Evolutionary conservation across 1,140 invertebrate genomes (phyloP).

Genomic region (Protaetia brevitarsis): DNA sequence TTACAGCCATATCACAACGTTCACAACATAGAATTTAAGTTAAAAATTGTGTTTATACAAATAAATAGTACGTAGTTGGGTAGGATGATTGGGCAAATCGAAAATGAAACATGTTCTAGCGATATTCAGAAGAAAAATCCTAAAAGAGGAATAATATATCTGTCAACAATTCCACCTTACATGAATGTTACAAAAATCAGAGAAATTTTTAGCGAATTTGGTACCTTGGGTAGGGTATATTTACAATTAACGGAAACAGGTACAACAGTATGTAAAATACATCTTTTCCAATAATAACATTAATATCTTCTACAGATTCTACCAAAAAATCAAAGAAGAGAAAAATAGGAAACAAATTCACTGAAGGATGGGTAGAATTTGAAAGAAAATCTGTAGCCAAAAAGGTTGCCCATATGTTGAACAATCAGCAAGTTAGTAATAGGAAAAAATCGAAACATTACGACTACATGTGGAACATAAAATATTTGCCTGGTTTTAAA

Average conservation of each 20-base stretch:
- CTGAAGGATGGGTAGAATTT: constrained; percentile 97
- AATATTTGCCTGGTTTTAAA: constrained; percentile 92
- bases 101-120: neutral
- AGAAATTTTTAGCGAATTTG: constrained; percentile 75
- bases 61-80: no score
- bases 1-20: no score
- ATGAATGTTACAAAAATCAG: constrained; percentile 82
- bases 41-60: no score
- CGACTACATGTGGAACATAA: constrained; percentile 92
- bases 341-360: constrained; percentile 66
- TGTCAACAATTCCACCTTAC: constrained; percentile 82
- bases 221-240: constrained; percentile 80
- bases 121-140: constrained; percentile 49
- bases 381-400: constrained; percentile 86
- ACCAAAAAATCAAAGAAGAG: constrained; percentile 56
- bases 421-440: constrained; percentile 84
- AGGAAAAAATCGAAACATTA: constrained; percentile 83
- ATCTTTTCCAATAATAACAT: constrained; percentile 36
- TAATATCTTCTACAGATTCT: constrained; percentile 25
- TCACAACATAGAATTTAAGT: no score
- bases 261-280: no score
- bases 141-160: constrained; percentile 80
- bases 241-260: constrained; percentile 67
- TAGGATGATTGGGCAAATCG: neutral
- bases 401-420: constrained; percentile 73